Conservation (phyloP, 2,888 invertebrate species). For the Drosophila mettleri region DNA sequence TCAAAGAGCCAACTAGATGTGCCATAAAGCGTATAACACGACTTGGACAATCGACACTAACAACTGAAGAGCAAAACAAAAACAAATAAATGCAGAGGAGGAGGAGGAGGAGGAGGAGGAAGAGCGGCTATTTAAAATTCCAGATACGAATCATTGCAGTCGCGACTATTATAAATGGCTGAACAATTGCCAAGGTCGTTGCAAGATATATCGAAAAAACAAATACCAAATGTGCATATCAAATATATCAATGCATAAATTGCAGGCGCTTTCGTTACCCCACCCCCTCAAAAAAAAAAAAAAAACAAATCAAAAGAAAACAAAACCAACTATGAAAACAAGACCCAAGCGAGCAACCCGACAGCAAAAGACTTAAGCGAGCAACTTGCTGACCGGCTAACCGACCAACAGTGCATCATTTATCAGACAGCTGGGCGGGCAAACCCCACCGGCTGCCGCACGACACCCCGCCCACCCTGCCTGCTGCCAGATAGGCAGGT, state of each 20-base stretch:
- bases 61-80: neutral
- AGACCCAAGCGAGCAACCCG: too few species aligned
- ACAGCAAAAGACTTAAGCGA: slow-evolving; percentile 32
- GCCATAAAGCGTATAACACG: slow-evolving; percentile 5
- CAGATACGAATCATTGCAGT: slow-evolving; percentile 71
- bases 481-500: neutral
- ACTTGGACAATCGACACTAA: slow-evolving; percentile 5
- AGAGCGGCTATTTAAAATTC: slow-evolving; percentile 64
- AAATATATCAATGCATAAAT: slow-evolving; percentile 24
- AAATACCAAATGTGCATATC: slow-evolving; percentile 31
- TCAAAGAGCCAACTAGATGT: slow-evolving; percentile 18
- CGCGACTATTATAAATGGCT: slow-evolving; percentile 55
- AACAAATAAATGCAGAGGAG: slow-evolving; percentile 33
- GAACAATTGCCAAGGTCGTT: slow-evolving; percentile 66
- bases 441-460: neutral
- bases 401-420: slow-evolving; percentile 16
- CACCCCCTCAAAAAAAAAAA: neutral
- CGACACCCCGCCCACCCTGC: neutral
- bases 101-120: slow-evolving; percentile 17
- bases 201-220: slow-evolving; percentile 39
- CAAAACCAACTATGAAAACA: slow-evolving; percentile 2
- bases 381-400: slow-evolving; percentile 24
- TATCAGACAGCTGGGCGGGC: slow-evolving; percentile 16
- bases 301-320: neutral
- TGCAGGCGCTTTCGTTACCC: slow-evolving; percentile 27